Evolutionary conservation across 2,888 invertebrate species (phyloP).

Genomic region (Pycnomerus fuliginosus): DNA sequence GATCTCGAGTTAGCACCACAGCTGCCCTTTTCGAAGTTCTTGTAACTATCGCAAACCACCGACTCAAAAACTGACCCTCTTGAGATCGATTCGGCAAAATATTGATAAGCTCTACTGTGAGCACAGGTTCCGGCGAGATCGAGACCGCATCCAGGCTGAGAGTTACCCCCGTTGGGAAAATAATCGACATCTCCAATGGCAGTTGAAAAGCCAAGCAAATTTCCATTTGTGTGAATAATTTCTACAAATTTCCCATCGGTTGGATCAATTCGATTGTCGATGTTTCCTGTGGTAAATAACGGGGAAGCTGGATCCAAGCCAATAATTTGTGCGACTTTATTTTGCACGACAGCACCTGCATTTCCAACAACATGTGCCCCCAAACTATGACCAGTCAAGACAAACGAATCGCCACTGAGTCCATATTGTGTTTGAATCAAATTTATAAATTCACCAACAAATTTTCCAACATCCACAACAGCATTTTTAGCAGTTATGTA

Average conservation of each 20-base stretch:
- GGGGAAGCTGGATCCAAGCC: conserved; percentile 48
- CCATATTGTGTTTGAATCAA: conserved; percentile 27
- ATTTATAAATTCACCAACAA: conserved; percentile 28
- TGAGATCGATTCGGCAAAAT: conserved; percentile 52
- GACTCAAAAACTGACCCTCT: conserved; percentile 23
- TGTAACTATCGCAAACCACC: conserved; percentile 22
- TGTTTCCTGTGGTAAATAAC: conserved; percentile 32
- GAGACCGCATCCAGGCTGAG: conserved; percentile 46
- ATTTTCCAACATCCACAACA: conserved; percentile 33
- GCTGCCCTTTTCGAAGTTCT: conserved; percentile 11
- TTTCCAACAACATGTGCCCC: conserved; percentile 43
- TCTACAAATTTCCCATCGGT: conserved; percentile 46
- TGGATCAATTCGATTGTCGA: conserved; percentile 39
- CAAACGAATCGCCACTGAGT: conserved; percentile 28
- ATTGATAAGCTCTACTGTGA: conserved; percentile 51
- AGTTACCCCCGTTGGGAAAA: conserved; percentile 46
- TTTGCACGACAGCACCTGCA: conserved; percentile 33
- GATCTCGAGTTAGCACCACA: conserved; percentile 26
- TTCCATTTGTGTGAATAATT: conserved; percentile 43
- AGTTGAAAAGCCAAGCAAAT: conserved; percentile 25
- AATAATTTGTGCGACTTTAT: conserved; percentile 37
- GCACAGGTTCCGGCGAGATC: conserved; percentile 48
- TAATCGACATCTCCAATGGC: conserved; percentile 46
- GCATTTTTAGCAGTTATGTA: conserved; percentile 31
- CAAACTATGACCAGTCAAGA: conserved; percentile 38